phyloP scores from a whole-genome alignment of 2,888 invertebrate species.

The Acanthosepion pharaonis region DNA sequence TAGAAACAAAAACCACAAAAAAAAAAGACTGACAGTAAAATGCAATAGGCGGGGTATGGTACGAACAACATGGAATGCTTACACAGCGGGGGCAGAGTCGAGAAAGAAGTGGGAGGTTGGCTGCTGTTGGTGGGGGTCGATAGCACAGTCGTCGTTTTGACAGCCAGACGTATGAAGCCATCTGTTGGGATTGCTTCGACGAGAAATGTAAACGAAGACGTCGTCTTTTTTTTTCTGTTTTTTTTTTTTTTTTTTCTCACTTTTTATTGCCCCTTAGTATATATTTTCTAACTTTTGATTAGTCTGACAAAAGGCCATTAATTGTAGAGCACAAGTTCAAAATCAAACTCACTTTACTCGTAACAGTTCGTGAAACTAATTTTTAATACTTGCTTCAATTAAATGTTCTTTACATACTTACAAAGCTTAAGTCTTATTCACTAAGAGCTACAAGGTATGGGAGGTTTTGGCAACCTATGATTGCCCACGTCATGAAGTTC shows the following conservation, averaged over 20 bases:
- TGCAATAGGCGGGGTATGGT: background rate
- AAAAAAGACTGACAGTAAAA: background rate
- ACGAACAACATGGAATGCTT: background rate
- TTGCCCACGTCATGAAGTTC: too few species aligned
- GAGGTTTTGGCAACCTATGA: too few species aligned
- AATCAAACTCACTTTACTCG: background rate
- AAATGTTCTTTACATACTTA: too few species aligned
- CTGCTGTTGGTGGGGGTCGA: background rate
- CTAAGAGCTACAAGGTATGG: too few species aligned
- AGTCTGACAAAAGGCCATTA: background rate
- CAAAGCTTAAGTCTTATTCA: too few species aligned
- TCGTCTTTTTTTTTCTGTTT: background rate
- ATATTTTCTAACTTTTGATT: background rate
- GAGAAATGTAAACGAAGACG: background rate
- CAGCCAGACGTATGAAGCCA: background rate
- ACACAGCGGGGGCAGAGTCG: background rate
- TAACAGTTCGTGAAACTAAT: background rate
- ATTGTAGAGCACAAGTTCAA: background rate
- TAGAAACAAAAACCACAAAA: background rate
- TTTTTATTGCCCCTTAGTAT: background rate
- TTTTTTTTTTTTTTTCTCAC: background rate
- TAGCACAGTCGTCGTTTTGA: background rate
- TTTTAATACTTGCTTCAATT: too few species aligned
- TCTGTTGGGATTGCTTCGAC: background rate
- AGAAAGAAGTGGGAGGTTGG: background rate